Evolutionary conservation across 2,797 vertebrate species (phyloP).

Genomic region (Urophycis tenuis): DNA sequence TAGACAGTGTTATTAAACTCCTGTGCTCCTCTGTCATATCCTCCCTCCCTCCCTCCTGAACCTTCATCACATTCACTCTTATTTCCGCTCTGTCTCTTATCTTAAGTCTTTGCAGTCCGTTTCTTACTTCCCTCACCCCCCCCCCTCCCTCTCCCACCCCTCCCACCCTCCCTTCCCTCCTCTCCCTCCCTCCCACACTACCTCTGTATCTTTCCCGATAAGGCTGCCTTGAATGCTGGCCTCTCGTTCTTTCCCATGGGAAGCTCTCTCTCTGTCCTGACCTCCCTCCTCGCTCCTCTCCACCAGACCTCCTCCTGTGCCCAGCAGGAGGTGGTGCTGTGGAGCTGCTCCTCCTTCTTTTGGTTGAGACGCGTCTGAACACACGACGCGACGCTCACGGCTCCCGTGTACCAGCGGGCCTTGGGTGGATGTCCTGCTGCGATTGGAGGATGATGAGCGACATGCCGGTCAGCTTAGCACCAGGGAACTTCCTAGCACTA

Average conservation of each 20-base stretch:
- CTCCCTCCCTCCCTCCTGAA: not conserved
- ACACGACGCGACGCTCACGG: too few species aligned
- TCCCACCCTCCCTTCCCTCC: not conserved
- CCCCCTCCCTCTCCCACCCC: too few species aligned
- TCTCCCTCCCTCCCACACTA: not conserved
- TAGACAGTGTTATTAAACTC: not conserved
- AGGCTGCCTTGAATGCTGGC: not conserved
- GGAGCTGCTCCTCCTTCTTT: too few species aligned
- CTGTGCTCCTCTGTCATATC: not conserved
- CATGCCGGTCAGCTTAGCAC: too few species aligned
- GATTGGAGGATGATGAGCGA: too few species aligned
- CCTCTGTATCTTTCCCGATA: not conserved
- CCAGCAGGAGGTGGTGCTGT: not conserved
- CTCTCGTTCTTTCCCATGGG: not conserved
- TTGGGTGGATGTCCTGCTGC: too few species aligned
- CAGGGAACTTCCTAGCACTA: not conserved
- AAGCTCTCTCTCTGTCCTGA: not conserved
- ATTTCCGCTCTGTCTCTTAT: not conserved
- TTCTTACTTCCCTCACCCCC: not conserved
- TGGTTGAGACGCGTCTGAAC: too few species aligned
- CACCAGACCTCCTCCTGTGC: conserved; percentile 7
- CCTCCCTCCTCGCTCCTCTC: conserved; percentile 7
- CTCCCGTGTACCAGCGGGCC: too few species aligned
- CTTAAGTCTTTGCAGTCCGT: not conserved
- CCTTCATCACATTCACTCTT: not conserved